These are phyloP conservation scores for Drosophila macrothrix DNA, from an alignment of 2,888 invertebrate species.

Conservation along the genomic window DNA sequence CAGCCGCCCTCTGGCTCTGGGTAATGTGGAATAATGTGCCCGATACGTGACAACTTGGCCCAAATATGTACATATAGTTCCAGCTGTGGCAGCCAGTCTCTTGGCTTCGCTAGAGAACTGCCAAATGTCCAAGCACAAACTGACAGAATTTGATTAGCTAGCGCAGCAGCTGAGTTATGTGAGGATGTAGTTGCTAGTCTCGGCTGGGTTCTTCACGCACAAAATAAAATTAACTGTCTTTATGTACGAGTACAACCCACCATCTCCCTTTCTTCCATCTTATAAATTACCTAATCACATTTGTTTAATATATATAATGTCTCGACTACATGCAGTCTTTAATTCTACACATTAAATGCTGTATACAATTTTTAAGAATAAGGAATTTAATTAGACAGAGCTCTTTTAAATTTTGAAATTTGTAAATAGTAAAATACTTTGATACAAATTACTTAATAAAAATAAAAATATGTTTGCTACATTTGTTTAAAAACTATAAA, in stretches of 20 bases:
- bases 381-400: background rate
- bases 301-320: background rate
- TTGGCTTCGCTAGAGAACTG: constrained; percentile 20
- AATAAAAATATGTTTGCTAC: background rate
- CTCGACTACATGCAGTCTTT: background rate
- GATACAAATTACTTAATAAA: background rate
- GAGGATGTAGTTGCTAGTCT: background rate
- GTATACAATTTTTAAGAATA: background rate
- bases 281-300: background rate
- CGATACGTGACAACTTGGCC: constrained; percentile 76
- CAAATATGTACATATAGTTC: constrained; percentile 49
- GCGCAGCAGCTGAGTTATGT: constrained; percentile 40
- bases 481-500: background rate
- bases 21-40: constrained; percentile 78
- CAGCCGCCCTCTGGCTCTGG: constrained; percentile 26
- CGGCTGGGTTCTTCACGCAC: background rate
- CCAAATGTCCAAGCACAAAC: constrained; percentile 42
- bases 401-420: no score
- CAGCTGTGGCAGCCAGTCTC: constrained; percentile 30
- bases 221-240: background rate
- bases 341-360: background rate
- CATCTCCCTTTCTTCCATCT: background rate
- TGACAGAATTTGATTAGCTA: constrained; percentile 60
- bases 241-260: background rate
- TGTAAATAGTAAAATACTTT: background rate